Evolutionary conservation across 2,113 vertebrate genomes (phyloP).

Genomic region (Pithys albifrons): DNA sequence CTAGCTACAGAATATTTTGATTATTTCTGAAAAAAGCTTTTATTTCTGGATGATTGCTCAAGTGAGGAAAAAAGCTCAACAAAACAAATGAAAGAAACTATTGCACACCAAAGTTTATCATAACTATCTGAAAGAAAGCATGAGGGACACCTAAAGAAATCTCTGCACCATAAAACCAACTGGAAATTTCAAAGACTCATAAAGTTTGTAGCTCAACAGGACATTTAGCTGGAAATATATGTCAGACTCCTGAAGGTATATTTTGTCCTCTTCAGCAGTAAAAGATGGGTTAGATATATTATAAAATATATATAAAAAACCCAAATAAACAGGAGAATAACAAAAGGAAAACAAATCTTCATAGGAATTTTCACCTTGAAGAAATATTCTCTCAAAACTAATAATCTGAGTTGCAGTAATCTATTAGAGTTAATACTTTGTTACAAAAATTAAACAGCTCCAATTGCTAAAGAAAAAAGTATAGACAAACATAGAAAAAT

Average conservation of each 20-base stretch:
- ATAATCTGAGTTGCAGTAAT: neutral
- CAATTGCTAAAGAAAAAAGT: neutral
- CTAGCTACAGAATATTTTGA: neutral
- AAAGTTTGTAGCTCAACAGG: neutral
- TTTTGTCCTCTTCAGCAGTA: conserved; percentile 9
- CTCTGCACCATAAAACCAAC: conserved; percentile 7
- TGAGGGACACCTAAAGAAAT: conserved; percentile 24
- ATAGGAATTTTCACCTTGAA: neutral
- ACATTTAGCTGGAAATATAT: conserved; percentile 11
- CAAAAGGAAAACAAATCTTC: neutral
- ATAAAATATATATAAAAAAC: neutral
- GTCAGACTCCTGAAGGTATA: neutral
- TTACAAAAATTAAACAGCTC: neutral
- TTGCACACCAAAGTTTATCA: neutral
- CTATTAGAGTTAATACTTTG: neutral
- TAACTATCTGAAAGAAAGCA: neutral
- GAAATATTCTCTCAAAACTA: neutral
- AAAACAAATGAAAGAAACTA: neutral
- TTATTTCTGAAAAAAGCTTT: conserved; percentile 10
- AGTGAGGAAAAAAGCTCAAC: neutral
- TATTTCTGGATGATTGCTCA: conserved; percentile 6
- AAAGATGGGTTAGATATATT: neutral
- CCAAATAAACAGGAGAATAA: neutral
- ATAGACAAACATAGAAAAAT: neutral
- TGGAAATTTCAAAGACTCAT: conserved; percentile 3